Evolutionary conservation across 2,797 vertebrate species (phyloP), one percentile per base, ranked within the genome.

Genomic region (Mionectes olivaceus): DNA sequence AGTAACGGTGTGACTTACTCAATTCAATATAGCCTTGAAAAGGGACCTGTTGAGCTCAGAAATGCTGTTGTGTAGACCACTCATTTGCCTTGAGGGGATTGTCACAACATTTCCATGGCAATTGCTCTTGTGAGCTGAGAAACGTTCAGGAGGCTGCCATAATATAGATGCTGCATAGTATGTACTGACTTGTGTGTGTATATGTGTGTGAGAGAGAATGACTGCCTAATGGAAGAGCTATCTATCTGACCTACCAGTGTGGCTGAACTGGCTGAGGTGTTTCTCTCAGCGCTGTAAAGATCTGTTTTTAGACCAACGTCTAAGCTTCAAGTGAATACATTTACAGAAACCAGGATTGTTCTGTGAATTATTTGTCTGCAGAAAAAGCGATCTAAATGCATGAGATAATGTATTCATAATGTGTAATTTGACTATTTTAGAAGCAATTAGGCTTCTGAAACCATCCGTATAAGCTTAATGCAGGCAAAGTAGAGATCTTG

Each of bases 1-100:
- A 53, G 91, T 75, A 87, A 89, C 90, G 69, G 94, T 91, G 90
- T 94, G 95, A 91, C 95, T 97, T 96, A 88, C 88, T 91, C 94
- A 95, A 96, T 97, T 96, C 95, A 94, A 69, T 75, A 63, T 92
- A 95, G 81, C 73, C 89, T 93, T 97, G 94, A 95, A 97, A 97
- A 95, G 94, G 67, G 78, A 95, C 63, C 81, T 93, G 91, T 96
- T 80, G 84, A 94, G 94, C 77, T 95, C 82, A 96, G 80, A 93
- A 95, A 93, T 95, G 89, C 95, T 91, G 92, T 96, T 97, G 87
- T 97, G 94, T 88, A 70, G 95, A 90, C 94, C 94, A 96, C 95
- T 97, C 76, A 83, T 84, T 89, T 93, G 82, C 92, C 94, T 90
- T 63, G 5, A 78, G 91, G 90, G 89, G 70, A 85, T 93, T 96